A percentile compares a stretch with the other conserved stretches of the same genome.
phyloP scores from a whole-genome alignment of 1,140 invertebrate species.

The Oncopodura yosiiana region DNA sequence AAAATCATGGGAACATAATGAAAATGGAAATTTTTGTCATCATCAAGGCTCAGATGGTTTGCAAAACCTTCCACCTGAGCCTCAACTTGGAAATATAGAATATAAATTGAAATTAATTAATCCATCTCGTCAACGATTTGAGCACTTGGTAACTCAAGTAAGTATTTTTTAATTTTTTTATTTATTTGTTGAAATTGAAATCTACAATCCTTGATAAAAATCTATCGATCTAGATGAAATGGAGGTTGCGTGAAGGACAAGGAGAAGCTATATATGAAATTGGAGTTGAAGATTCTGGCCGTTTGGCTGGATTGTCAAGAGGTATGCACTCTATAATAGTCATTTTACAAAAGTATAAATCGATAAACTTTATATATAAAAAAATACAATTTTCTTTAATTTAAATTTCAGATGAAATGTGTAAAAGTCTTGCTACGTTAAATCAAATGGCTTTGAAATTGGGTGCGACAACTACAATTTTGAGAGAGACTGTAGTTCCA shows the following conservation, averaged over 20 bases:
- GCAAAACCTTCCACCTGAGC: slow-evolving; percentile 66
- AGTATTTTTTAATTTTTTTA: slow-evolving; percentile 3
- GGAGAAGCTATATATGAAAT: slow-evolving; percentile 95
- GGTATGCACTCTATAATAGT: too few relatives aligned
- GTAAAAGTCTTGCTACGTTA: slow-evolving; percentile 68
- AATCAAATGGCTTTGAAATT: slow-evolving; percentile 73
- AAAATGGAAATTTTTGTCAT: slow-evolving; percentile 17
- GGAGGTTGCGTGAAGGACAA: slow-evolving; percentile 73
- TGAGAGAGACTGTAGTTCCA: slow-evolving; percentile 50
- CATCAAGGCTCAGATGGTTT: background rate
- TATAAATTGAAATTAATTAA: slow-evolving; percentile 84
- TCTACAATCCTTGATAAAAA: background rate
- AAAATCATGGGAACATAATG: background rate
- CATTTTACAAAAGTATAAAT: too few relatives aligned
- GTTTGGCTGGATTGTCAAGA: slow-evolving; percentile 69
- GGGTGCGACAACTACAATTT: slow-evolving; percentile 65
- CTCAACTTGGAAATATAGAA: slow-evolving; percentile 80
- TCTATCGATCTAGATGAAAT: slow-evolving; percentile 58
- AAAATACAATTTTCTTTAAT: too few relatives aligned
- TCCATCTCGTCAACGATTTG: slow-evolving; percentile 70
- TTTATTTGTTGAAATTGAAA: background rate
- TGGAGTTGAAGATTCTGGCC: slow-evolving; percentile 82
- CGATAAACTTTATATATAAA: too few relatives aligned
- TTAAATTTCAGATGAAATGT: slow-evolving; percentile 66
- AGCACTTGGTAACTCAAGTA: slow-evolving; percentile 79